These are phyloP conservation scores for Gallinago jamesoni DNA, from an alignment of 2,113 vertebrate species.

Conservation along the genomic window DNA sequence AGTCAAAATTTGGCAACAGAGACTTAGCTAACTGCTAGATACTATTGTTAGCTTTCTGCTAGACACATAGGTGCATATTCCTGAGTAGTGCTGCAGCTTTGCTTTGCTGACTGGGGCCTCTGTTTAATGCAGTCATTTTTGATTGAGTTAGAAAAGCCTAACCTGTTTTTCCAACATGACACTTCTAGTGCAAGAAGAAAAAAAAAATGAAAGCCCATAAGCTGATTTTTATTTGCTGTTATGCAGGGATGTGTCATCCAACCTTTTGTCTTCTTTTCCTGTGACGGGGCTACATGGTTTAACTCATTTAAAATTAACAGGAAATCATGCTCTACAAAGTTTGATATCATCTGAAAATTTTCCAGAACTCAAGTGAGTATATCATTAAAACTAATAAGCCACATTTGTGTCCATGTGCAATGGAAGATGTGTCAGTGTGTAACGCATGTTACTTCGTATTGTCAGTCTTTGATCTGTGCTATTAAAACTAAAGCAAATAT, in stretches of 20 bases:
- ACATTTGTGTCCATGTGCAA: conserved; percentile 75
- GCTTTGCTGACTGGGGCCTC: background rate
- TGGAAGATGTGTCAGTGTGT: conserved; percentile 67
- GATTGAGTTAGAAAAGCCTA: conserved; percentile 17
- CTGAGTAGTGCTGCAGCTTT: background rate
- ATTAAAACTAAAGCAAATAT: conserved; percentile 63
- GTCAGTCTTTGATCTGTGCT: conserved; percentile 63
- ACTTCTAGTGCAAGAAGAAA: conserved; percentile 30
- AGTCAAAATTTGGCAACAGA: background rate
- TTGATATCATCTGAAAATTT: conserved; percentile 87
- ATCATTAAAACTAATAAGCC: conserved; percentile 77
- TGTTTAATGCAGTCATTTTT: conserved; percentile 27
- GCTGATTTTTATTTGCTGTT: conserved; percentile 73
- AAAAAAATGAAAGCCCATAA: conserved; percentile 33
- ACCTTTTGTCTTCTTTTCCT: conserved; percentile 89
- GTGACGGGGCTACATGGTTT: conserved; percentile 87
- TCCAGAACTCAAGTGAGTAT: conserved; percentile 90
- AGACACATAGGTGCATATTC: background rate
- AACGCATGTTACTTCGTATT: conserved; percentile 46
- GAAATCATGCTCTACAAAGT: conserved; percentile 87
- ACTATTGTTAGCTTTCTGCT: background rate
- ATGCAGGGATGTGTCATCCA: conserved; percentile 91
- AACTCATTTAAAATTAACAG: conserved; percentile 93
- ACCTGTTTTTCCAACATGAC: conserved; percentile 17
- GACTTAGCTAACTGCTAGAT: background rate